Evolutionary conservation across 2,888 invertebrate species (phyloP), one percentile per base, ranked within the genome.

Genomic region (Chymomyza amoena): DNA sequence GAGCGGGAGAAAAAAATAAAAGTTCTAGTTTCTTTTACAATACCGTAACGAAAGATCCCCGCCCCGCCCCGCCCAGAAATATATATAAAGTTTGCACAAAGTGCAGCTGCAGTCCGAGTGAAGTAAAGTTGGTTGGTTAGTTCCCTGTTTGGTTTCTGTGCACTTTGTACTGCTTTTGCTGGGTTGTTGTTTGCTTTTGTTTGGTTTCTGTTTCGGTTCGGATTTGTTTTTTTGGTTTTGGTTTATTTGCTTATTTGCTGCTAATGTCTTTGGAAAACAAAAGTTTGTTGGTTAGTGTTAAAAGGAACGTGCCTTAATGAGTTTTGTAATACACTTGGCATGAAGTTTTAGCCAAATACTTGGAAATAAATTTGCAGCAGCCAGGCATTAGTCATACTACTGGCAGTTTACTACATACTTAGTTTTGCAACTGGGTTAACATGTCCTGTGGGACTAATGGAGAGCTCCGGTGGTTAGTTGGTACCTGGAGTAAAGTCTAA

Each of bases 191-290:
- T 57, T 57, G 57, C 15, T 57, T 18, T 57, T 18, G 20, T 57
- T 16, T 7, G 60, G 13, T 15, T 36, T 32, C 36, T 6, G 16
- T 60, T 20, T 15, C 60, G n/a, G 15, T 60, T 32, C 50, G 56
- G 68, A 70, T 73, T 66, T 69, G 25, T 15, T 57, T 60, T 57
- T 60, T 71, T 54, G 16, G 9, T 61, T 71, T 65, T 61, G 56
- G 69, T 75, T 72, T 79, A 72, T 76, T 83, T 80, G 69, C 72
- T 76, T 76, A 79, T 81, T 81, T 79, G 60, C 77, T 78, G 74
- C 73, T 84, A 80, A 84, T 86, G 79, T 78, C 70, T 74, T 45
- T 75, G 75, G 66, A 39, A 70, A 77, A 68, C 70, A 73, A 80
- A 77, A 70, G 70, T 84, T 78, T 25, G 61, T 60, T 69, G 45